Conservation (phyloP, 30 jellyfish, hydroid and myxozoan genomes). For the Pelagia noctiluca region DNA sequence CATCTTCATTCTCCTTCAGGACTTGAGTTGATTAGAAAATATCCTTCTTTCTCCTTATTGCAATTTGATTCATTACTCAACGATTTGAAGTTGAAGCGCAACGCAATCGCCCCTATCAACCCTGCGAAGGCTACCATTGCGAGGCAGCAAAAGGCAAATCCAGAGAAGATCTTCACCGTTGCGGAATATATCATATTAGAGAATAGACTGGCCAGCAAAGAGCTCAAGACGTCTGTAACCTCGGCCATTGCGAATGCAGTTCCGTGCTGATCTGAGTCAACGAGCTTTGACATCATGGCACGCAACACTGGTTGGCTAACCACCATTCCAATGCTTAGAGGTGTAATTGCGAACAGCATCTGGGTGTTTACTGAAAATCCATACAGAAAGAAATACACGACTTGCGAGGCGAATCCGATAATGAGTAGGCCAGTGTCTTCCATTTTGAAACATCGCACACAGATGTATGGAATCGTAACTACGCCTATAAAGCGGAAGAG, state of each 20-base stretch:
- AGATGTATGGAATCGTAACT: neutral
- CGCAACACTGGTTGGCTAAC: slow-evolving; percentile 38
- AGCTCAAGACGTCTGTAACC: slow-evolving; percentile 5
- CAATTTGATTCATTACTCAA: no score
- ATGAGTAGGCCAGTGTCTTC: slow-evolving; percentile 19
- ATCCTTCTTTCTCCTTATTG: no score
- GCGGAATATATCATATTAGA: neutral
- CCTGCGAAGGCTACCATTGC: slow-evolving; percentile 9
- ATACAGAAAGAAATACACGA: neutral
- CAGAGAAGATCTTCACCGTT: slow-evolving; percentile 1
- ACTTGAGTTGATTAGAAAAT: no score
- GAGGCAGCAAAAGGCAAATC: neutral
- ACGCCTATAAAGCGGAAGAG: slow-evolving; percentile 4
- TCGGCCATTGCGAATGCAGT: slow-evolving; percentile 25
- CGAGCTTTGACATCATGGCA: slow-evolving; percentile 37
- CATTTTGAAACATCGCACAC: neutral
- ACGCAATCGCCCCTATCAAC: no score
- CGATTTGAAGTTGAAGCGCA: no score
- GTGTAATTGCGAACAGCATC: neutral
- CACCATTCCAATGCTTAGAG: neutral
- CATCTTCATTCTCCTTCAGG: no score
- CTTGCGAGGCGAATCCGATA: slow-evolving; percentile 28
- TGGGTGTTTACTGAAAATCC: slow-evolving; percentile 4
- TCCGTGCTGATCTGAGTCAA: slow-evolving; percentile 17
- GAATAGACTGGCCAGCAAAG: neutral